phyloP scores from a whole-genome alignment of 1,140 invertebrate species.

The Scaptodrosophila lebanonensis region DNA sequence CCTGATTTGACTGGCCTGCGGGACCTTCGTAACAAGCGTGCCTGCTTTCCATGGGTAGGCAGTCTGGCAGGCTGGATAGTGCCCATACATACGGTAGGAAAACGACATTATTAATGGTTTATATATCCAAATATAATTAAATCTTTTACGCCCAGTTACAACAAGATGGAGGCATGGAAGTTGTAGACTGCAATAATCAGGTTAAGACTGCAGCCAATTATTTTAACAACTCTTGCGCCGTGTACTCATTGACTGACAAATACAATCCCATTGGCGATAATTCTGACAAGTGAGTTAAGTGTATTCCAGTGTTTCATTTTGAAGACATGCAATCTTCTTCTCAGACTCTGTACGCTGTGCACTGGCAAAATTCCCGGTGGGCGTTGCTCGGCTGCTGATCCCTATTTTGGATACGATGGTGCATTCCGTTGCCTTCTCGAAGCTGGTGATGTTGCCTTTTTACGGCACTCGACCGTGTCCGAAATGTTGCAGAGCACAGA shows the following conservation, averaged over 20 bases:
- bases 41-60: slow-evolving; percentile 94
- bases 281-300: slow-evolving; percentile 79
- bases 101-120: background rate
- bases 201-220: slow-evolving; percentile 94
- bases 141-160: slow-evolving; percentile 82
- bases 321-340: background rate
- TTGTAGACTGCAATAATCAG: slow-evolving; percentile 96
- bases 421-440: slow-evolving; percentile 93
- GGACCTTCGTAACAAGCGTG: slow-evolving; percentile 86
- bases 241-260: slow-evolving; percentile 92
- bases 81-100: slow-evolving; percentile 87
- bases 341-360: slow-evolving; percentile 89
- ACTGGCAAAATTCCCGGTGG: slow-evolving; percentile 85
- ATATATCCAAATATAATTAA: background rate
- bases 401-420: slow-evolving; percentile 93
- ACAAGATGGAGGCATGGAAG: slow-evolving; percentile 86
- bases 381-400: slow-evolving; percentile 91
- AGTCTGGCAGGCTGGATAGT: slow-evolving; percentile 95
- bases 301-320: background rate
- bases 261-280: slow-evolving; percentile 95
- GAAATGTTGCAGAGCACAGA: slow-evolving; percentile 83
- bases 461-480: slow-evolving; percentile 90
- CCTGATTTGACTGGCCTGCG: slow-evolving; percentile 81
- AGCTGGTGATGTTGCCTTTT: slow-evolving; percentile 93
- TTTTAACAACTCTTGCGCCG: slow-evolving; percentile 94